phyloP scores from a whole-genome alignment of 2,113 vertebrate genomes.

The Thinocorus orbignyianus region DNA sequence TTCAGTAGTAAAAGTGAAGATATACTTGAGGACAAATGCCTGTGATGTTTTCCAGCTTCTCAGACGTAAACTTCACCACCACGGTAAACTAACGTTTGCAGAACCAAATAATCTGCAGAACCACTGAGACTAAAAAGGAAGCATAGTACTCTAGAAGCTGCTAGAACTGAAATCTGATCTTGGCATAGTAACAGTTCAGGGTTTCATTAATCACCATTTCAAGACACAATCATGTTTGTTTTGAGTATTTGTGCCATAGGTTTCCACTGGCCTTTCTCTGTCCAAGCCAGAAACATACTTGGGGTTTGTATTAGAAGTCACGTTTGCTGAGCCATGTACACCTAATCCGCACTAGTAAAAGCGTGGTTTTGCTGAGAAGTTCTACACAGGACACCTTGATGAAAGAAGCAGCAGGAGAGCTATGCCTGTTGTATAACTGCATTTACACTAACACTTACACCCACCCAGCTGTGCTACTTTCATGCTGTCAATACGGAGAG shows the following conservation, averaged over 20 bases:
- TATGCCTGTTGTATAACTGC: neutral
- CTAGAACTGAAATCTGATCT: neutral
- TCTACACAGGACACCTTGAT: neutral
- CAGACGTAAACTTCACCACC: neutral
- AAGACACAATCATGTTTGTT: neutral
- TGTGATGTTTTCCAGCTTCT: neutral
- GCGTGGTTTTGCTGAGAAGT: neutral
- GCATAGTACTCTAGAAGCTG: neutral
- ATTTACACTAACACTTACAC: neutral
- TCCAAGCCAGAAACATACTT: neutral
- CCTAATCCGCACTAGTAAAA: neutral
- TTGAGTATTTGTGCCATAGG: neutral
- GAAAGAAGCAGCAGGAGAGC: neutral
- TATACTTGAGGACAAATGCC: accelerated
- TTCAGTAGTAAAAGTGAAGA: neutral
- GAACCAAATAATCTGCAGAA: neutral
- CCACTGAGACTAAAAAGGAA: neutral
- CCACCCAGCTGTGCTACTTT: neutral
- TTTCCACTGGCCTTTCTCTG: neutral
- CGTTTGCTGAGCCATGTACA: neutral
- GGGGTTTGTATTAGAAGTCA: neutral
- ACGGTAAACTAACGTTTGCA: neutral
- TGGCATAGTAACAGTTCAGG: neutral
- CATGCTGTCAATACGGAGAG: neutral
- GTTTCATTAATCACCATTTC: neutral